Evolutionary conservation across 2,797 vertebrate genomes (phyloP).

Genomic region (Arnoldichthys spilopterus): DNA sequence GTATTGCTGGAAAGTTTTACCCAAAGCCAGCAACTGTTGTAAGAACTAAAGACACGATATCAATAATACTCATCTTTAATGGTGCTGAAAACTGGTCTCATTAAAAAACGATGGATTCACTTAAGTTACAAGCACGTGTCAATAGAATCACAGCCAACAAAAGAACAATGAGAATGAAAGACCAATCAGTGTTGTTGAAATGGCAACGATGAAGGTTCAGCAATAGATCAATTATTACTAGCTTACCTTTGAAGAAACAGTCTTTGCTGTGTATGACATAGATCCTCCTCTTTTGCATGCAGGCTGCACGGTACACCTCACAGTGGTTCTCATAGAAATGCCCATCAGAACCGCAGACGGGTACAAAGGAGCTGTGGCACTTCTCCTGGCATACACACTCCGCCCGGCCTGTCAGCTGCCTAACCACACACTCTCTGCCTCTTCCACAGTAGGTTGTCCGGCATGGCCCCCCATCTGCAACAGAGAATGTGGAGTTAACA

Average conservation of each 20-base stretch:
- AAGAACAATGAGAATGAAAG: not conserved
- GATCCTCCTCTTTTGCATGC: conserved; percentile 85
- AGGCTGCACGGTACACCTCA: conserved; percentile 89
- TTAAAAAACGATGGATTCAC: conserved; percentile 6
- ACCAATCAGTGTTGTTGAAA: not conserved
- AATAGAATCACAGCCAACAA: not conserved
- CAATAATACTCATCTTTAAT: not conserved
- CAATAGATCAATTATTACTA: not conserved
- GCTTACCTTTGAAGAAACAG: conserved; percentile 96
- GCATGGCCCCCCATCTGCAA: conserved; percentile 73
- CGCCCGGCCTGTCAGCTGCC: conserved; percentile 75
- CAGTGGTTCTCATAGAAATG: conserved; percentile 95
- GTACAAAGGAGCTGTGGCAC: conserved; percentile 87
- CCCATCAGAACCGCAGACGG: conserved; percentile 93
- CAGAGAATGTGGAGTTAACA: not conserved
- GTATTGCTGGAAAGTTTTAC: not conserved
- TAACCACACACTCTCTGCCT: conserved; percentile 83
- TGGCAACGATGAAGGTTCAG: not conserved
- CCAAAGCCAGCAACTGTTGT: not conserved
- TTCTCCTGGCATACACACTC: conserved; percentile 86
- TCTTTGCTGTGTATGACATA: conserved; percentile 88
- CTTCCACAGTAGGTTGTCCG: conserved; percentile 82
- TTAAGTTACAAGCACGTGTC: conserved; percentile 2
- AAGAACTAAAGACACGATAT: not conserved
- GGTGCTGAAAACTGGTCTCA: not conserved